Percentiles rank a stretch among this genome's conserved stretches.
These are phyloP conservation scores for Dryomyza anilis DNA, from an alignment of 2,888 invertebrate species.

Conservation along the genomic window DNA sequence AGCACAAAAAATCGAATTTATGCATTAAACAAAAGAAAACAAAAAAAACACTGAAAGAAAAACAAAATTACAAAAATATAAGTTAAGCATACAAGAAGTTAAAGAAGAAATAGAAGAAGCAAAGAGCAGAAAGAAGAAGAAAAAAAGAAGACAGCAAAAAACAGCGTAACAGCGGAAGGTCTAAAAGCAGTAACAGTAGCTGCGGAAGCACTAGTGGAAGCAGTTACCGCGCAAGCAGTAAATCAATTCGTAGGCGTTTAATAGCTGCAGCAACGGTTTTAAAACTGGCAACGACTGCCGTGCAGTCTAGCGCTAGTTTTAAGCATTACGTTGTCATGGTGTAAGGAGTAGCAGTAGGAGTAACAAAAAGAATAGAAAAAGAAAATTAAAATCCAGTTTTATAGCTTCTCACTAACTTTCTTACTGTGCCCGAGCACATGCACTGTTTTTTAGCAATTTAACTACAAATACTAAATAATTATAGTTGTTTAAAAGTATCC, in stretches of 20 bases:
- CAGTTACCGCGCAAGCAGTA: no score
- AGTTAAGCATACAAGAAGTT: no score
- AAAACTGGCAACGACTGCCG: not conserved
- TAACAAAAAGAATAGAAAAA: not conserved
- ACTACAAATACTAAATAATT: no score
- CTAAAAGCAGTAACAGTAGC: not conserved
- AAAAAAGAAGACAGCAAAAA: conserved; percentile 13
- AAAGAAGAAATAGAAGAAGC: conserved; percentile 23
- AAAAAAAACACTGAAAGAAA: conserved; percentile 25
- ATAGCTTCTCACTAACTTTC: no score
- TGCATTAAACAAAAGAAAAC: conserved; percentile 26
- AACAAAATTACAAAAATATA: conserved; percentile 13
- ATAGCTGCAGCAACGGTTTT: not conserved
- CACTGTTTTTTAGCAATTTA: no score
- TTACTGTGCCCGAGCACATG: no score
- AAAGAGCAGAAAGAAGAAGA: conserved; percentile 23
- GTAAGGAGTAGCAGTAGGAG: no score
- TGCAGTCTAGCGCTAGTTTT: not conserved
- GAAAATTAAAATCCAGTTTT: no score
- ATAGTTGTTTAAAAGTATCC: no score
- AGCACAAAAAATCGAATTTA: conserved; percentile 36
- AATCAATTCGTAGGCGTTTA: no score
- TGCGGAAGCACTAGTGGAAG: no score
- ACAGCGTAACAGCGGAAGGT: conserved; percentile 4
- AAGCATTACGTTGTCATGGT: no score